These are phyloP conservation scores for Drosophila ohnishii DNA, from an alignment of 1,140 invertebrate species.

Conservation along the genomic window DNA sequence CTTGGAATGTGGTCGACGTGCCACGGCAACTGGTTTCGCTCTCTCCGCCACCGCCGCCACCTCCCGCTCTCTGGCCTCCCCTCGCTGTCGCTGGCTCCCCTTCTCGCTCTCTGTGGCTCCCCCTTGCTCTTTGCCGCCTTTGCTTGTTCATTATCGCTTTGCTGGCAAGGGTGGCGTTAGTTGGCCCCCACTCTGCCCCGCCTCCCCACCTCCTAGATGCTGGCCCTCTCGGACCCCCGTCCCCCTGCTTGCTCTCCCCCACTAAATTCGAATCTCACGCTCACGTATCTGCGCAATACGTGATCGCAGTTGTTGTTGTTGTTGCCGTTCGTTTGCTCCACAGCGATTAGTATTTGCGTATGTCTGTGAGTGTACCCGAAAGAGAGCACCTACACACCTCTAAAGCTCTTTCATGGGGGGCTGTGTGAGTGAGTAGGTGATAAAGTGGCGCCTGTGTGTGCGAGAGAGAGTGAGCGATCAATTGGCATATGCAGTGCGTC, in stretches of 20 bases:
- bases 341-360: conserved; percentile 59
- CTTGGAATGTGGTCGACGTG: conserved; percentile 75
- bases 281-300: conserved; percentile 62
- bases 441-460: conserved; percentile 67
- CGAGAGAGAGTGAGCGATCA: conserved; percentile 63
- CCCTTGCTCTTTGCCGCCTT: conserved; percentile 32
- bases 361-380: conserved; percentile 44
- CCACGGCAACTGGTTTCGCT: conserved; percentile 69
- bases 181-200: conserved; percentile 35
- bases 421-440: conserved; percentile 64
- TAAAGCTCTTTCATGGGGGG: conserved; percentile 17
- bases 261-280: conserved; percentile 47
- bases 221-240: conserved; percentile 12
- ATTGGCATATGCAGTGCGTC: conserved; percentile 52
- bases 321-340: conserved; percentile 9
- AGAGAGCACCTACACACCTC: conserved; percentile 42
- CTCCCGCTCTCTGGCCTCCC: conserved; percentile 10
- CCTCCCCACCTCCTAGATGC: conserved; percentile 23
- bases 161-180: conserved; percentile 72
- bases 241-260: conserved; percentile 4
- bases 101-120: conserved; percentile 1
- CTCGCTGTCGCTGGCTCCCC: conserved; percentile 7
- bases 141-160: conserved; percentile 72
- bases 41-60: background rate
- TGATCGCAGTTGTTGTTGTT: conserved; percentile 51